Evolutionary conservation across 2,888 invertebrate genomes (phyloP), one percentile per base, ranked within the genome.

Genomic region (Ophion ellenae): DNA sequence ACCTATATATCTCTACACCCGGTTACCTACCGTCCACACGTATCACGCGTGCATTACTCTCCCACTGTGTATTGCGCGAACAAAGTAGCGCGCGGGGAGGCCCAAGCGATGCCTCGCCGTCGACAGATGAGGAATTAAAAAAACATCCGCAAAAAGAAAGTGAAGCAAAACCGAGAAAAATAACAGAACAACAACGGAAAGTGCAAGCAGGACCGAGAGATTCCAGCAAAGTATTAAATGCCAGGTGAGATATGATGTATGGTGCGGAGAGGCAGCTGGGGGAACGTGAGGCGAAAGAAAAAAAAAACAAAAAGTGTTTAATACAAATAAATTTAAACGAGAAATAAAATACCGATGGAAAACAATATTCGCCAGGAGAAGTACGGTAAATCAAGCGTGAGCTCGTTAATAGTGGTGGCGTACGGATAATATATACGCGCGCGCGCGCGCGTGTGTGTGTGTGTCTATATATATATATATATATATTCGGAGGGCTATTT

Each of bases 331-430:
- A 53, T 53, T 53, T 5, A 53, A 53, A 53, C 11, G 59, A 76
- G 45, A 76, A 61, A 71, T 53, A 79, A 69, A 63, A 24, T n/a
- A 40, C 47, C 32, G 11, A 74, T 32, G 47, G 57, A 69, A 82
- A 83, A 83, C 79, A 82, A 82, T 83, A 83, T 80, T 81, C 76
- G 61, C 73, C 75, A n/a, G 28, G 36, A 83, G 57, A 71, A 77
- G 74, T 59, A 74, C 47, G 69, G 73, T 73, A 77, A 78, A 83
- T 75, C 74, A 67, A 74, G 59, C 74, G 81, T 74, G 59, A 36
- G 53, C 61, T 77, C 69, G 59, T 81, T 81, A 67, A 75, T 75
- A 61, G 81, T 59, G 47, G 66, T 57, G 64, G 24, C 57, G 63
- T 73, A 74, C 57, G 59, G 57, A 40, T 24, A 59, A 67, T 66